These are phyloP conservation scores for Chromis chromis DNA, from an alignment of 2,797 vertebrate genomes.

Conservation along the genomic window DNA sequence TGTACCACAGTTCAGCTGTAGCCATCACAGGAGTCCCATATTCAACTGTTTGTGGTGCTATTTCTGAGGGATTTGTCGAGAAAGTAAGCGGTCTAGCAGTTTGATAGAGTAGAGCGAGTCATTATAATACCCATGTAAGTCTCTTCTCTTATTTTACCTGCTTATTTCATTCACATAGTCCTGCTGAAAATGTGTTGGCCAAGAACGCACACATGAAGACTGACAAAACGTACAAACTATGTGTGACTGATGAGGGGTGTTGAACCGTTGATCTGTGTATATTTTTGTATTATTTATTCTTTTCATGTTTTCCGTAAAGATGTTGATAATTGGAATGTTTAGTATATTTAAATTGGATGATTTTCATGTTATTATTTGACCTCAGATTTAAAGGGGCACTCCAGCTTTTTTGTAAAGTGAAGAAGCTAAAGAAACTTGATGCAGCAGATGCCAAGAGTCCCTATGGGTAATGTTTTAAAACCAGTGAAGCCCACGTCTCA, in stretches of 20 bases:
- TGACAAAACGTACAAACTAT: not conserved
- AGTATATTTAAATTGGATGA: conserved; percentile 5
- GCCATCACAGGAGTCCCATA: conserved; percentile 24
- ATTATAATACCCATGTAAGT: not conserved
- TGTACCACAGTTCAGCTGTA: conserved; percentile 24
- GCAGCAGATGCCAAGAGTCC: not conserved
- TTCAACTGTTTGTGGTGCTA: conserved; percentile 29
- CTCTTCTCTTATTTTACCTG: not conserved
- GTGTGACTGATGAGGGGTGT: conserved; percentile 7
- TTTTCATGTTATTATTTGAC: not conserved
- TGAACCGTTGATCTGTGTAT: conserved; percentile 15
- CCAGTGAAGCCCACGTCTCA: not conserved
- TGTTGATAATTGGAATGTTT: conserved; percentile 1
- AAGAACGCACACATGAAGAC: not conserved
- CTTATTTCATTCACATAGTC: not conserved
- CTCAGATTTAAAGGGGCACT: conserved; percentile 21
- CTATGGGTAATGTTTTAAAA: not conserved
- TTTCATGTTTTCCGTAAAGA: conserved; percentile 23
- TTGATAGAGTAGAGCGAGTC: not conserved
- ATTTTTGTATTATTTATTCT: conserved; percentile 59
- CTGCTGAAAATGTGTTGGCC: conserved; percentile 12
- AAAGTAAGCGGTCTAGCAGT: not conserved
- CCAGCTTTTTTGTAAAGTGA: not conserved
- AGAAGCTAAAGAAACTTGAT: not conserved
- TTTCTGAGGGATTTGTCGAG: conserved; percentile 8